Evolutionary conservation across 2,797 vertebrate species (phyloP), one percentile per base, ranked within the genome.

Genomic region (Tangara arthus): DNA sequence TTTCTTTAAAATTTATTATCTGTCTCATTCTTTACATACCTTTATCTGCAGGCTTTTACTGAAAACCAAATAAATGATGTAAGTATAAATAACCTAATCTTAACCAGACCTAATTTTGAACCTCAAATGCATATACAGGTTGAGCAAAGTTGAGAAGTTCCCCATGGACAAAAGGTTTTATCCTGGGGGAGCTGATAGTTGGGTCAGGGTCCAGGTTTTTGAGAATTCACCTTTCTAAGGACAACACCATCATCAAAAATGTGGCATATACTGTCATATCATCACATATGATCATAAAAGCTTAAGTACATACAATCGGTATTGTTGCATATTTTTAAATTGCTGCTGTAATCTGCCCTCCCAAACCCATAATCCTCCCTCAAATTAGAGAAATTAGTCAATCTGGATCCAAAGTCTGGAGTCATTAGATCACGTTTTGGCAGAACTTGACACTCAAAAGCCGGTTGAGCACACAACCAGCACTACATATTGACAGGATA

Each of bases 401-500:
- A 95, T 79, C 81, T 96, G 85, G 82, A 95, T 97, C 64, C 64
- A 92, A 97, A 93, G 96, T 97, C 97, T 91, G 95, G 93, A 95
- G 73, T 90, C 75, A 91, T 93, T 89, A 94, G 96, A 94, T 96
- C 97, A 96, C 46, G 5, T 96, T 94, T 96, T 98, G 97, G 97
- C 97, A 98, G 97, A 98, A 97, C 97, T 82, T 96, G 94, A 97
- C 96, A 47, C 65, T 85, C 79, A 71, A 83, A 94, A 75, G 64
- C 89, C 96, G 94, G 34, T 84, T 96, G 96, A 98, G 98, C 97
- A 96, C 64, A 32, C 64, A 93, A 97, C 97, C 98, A 98, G 97
- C 94, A 39, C 92, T 93, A 90, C 93, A 96, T 89, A 93, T 95
- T 95, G 95, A 92, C 94, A 55, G 89, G 95, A 97, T 60, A 73